These are phyloP conservation scores for Drosophila insularis DNA, from an alignment of 1,140 invertebrate species.

Conservation along the genomic window DNA sequence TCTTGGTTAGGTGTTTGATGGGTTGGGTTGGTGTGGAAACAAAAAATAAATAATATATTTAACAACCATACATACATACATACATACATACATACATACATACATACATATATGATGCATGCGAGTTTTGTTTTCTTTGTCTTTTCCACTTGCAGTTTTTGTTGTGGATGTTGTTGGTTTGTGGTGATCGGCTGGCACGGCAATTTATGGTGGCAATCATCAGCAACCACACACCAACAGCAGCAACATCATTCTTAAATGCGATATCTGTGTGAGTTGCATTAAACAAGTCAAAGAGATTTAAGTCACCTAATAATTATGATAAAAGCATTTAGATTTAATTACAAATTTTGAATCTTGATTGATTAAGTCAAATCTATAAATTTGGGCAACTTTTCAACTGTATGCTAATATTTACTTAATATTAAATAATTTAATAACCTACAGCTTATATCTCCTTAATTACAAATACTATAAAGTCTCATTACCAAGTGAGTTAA, in stretches of 20 bases:
- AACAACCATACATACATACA: constrained; percentile 35
- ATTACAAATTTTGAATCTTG: too few species aligned
- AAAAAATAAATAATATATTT: constrained; percentile 54
- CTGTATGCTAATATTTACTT: too few species aligned
- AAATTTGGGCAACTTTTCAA: too few species aligned
- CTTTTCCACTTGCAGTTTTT: background rate
- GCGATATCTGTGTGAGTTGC: constrained; percentile 61
- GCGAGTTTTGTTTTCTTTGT: constrained; percentile 39
- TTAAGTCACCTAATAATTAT: too few species aligned
- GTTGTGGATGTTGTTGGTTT: constrained; percentile 22
- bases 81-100: too few species aligned
- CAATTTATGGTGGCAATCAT: background rate
- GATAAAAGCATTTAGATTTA: too few species aligned
- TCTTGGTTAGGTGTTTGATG: background rate
- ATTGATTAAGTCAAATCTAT: too few species aligned
- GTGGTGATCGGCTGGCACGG: constrained; percentile 16
- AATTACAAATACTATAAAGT: too few species aligned
- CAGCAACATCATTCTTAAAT: constrained; percentile 38
- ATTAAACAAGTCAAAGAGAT: constrained; percentile 2
- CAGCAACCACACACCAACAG: constrained; percentile 28
- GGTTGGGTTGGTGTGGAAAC: constrained; percentile 15
- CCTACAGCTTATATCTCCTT: too few species aligned
- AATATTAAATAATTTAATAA: too few species aligned
- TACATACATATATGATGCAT: constrained; percentile 60
- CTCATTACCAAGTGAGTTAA: too few species aligned